Evolutionary conservation across 2,888 invertebrate genomes (phyloP), one percentile per base, ranked within the genome.

Genomic region (Synanthedon tipuliformis): DNA sequence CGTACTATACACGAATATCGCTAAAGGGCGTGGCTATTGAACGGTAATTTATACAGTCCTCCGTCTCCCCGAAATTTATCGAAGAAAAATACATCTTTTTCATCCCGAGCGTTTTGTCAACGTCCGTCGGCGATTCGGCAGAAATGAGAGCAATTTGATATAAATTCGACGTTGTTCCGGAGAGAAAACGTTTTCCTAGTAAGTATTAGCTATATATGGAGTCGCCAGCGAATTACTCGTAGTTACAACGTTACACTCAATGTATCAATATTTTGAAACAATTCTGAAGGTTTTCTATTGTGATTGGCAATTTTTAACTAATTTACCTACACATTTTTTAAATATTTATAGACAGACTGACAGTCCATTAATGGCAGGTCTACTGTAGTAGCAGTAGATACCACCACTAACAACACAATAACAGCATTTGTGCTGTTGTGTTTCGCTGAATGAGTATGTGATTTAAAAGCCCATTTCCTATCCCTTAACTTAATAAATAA

Each of bases 81-180:
- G 79, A 65, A 65, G 73, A 71, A 72, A 81, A 80, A 82, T 82
- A 81, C 79, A 81, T 81, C 78, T 82, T 81, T 81, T 78, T 79
- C 78, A 75, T 76, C 70, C 73, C 61, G 56, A 68, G 63, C 75
- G 71, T 73, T 84, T 83, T 82, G 81, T 84, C 84, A 84, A 82
- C 67, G 84, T 84, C 84, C 62, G 53, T 52, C 58, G 69, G 70
- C 77, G 77, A 80, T 80, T 78, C 75, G 61, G 66, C 57, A 56
- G 69, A 67, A 83, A 83, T 79, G 81, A 72, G 67, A 55, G 61
- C 66, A 77, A 77, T 81, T 82, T 81, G 76, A 73, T 75, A 81
- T 78, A 72, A 76, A 78, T 77, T 73, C 69, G 64, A 67, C 66
- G 66, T 50, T 50, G 50, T 40, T 50, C 40, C 34, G 50, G 50